phyloP scores from a whole-genome alignment of 2,888 invertebrate species.

The Callimorpha dominula region DNA sequence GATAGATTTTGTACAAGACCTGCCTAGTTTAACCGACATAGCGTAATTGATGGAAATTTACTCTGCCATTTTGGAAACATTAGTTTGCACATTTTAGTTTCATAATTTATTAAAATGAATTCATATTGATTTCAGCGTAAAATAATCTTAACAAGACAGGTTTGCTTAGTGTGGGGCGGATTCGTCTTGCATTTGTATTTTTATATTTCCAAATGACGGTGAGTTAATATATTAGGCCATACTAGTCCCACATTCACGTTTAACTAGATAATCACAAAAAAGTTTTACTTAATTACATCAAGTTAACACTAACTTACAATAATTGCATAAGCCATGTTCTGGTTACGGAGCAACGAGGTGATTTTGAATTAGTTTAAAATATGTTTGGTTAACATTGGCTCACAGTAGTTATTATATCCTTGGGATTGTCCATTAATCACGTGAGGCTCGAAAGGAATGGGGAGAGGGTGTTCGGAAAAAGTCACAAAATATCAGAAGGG shows the following conservation, averaged over 20 bases:
- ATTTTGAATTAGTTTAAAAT: slow-evolving; percentile 3
- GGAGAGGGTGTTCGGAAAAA: too few relatives aligned
- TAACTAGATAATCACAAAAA: slow-evolving; percentile 32
- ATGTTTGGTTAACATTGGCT: neutral
- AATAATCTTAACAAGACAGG: neutral
- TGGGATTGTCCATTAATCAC: too few relatives aligned
- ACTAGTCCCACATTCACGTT: slow-evolving; percentile 29
- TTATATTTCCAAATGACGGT: neutral
- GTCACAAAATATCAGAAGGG: too few relatives aligned
- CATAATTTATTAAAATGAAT: neutral
- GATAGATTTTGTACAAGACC: too few relatives aligned
- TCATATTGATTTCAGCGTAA: neutral
- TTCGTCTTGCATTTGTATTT: neutral
- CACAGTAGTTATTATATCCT: neutral
- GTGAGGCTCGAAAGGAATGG: too few relatives aligned
- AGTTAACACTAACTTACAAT: slow-evolving; percentile 22
- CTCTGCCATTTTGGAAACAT: too few relatives aligned
- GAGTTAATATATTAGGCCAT: slow-evolving; percentile 12
- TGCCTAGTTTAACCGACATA: neutral
- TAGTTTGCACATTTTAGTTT: too few relatives aligned
- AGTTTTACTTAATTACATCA: slow-evolving; percentile 25
- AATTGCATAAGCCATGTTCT: neutral
- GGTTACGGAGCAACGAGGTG: neutral
- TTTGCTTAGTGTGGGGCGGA: neutral
- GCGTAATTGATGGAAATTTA: neutral